Evolutionary conservation across 2,888 invertebrate genomes (phyloP).

Genomic region (Baronia brevicornis): DNA sequence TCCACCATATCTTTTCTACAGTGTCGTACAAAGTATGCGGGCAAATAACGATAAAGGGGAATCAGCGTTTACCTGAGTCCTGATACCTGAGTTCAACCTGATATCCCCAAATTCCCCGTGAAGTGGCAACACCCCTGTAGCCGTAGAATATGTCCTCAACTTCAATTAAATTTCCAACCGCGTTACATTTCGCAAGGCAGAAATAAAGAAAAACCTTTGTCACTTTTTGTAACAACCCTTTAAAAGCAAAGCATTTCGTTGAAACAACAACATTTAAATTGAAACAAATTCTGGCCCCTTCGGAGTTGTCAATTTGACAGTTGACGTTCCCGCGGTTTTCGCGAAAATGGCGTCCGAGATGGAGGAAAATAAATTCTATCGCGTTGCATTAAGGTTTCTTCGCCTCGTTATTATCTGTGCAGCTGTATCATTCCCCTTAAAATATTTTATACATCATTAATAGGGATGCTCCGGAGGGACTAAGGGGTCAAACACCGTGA

Average conservation of each 20-base stretch:
- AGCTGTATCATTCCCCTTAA: conserved; percentile 31
- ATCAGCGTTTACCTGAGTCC: no score
- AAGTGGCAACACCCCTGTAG: no score
- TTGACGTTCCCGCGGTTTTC: conserved; percentile 26
- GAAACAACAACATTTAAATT: conserved; percentile 51
- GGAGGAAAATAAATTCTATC: conserved; percentile 21
- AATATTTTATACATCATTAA: conserved; percentile 63
- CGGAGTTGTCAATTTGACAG: conserved; percentile 61
- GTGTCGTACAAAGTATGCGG: no score
- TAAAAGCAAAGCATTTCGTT: conserved; percentile 4
- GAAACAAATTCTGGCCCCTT: conserved; percentile 50
- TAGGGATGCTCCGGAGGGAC: conserved; percentile 33
- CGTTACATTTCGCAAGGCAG: no score
- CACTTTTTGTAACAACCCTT: no score
- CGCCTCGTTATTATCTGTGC: conserved; percentile 16
- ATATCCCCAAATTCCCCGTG: no score
- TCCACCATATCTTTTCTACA: no score
- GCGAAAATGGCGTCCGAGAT: background rate
- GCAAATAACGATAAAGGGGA: no score
- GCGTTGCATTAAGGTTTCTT: conserved; percentile 17
- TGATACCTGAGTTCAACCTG: no score
- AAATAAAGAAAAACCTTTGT: no score
- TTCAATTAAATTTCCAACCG: no score
- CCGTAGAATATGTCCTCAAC: no score
- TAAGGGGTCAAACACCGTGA: conserved; percentile 52